Base-by-base conservation (phyloP, 1,140 invertebrate genomes). In the Nasonia vitripennis region DNA sequence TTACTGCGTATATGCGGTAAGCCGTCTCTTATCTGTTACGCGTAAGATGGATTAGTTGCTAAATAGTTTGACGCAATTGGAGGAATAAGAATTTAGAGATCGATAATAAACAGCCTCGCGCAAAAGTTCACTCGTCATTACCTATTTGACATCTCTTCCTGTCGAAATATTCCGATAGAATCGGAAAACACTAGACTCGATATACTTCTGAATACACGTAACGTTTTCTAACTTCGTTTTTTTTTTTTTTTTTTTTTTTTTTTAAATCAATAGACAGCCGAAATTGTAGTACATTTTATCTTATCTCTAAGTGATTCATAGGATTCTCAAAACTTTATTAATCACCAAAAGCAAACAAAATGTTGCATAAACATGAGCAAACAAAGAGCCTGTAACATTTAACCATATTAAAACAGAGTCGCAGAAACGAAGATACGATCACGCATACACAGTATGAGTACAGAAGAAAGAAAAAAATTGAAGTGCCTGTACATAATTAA, bases 401-500 rank as follows among this genome's bases (percentile, higher is more conserved):
- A 20, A 62, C 34, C 34, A n/a, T 10, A 45, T 45, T 45, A 45
- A 45, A 45, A 45, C 41, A 62, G 6, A 62, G 20, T 6, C 55
- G 20, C 20, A 62, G 55, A 62, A 62, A 62, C 6, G 17, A n/a
- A 62, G 20, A 62, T 55, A 37, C 41, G 10, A 9, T 45, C 6
- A n/a, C 1, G 48, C 48, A 2, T 17, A 62, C 14, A 62, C 20
- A 5, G 17, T 62, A 62, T 62, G 2, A n/a, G 17, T 1, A 2
- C 6, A 62, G 55, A 62, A 20, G n/a, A n/a, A 27, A 78, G 34
- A 41, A 51, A 51, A 77, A 51, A 78, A 51, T 48, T 51, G 5
- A 78, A 78, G 20, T 78, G 9, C n/a, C 45, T 11, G 23, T 51
- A 48, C 37, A 51, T 78, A 78, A 78, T 78, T 51, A 51, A 78